A percentile compares a stretch with the other conserved stretches of the same genome.
phyloP scores from a whole-genome alignment of 2,888 invertebrate species.

The Amphipyra tragopoginis region DNA sequence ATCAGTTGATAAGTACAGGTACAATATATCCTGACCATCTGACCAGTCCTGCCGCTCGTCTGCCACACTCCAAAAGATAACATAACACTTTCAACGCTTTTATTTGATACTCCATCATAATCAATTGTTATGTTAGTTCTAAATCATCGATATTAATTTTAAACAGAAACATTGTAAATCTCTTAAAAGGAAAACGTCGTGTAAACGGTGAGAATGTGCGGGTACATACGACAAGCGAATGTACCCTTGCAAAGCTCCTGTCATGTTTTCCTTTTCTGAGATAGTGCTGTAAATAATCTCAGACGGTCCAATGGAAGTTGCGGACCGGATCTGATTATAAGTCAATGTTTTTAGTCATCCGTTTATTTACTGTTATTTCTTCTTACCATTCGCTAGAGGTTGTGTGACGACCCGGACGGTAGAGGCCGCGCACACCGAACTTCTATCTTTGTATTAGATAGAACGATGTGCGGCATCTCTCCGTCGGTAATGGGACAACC shows the following conservation, averaged over 20 bases:
- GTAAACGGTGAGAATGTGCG: slow-evolving; percentile 75
- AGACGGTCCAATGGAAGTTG: slow-evolving; percentile 87
- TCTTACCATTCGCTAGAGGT: slow-evolving; percentile 78
- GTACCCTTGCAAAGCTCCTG: slow-evolving; percentile 82
- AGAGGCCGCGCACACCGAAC: slow-evolving; percentile 69
- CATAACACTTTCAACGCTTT: slow-evolving; percentile 50
- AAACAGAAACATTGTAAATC: slow-evolving; percentile 79
- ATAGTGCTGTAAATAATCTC: slow-evolving; percentile 70
- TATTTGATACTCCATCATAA: slow-evolving; percentile 46
- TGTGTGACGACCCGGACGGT: slow-evolving; percentile 77
- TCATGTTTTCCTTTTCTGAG: slow-evolving; percentile 83
- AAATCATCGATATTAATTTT: slow-evolving; percentile 59
- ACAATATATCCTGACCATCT: slow-evolving; percentile 50
- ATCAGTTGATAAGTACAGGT: slow-evolving; percentile 62
- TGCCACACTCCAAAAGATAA: slow-evolving; percentile 65
- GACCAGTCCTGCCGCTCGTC: slow-evolving; percentile 70
- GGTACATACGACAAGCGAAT: slow-evolving; percentile 76
- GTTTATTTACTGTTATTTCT: slow-evolving; percentile 79
- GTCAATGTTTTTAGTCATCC: slow-evolving; percentile 76
- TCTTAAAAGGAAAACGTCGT: slow-evolving; percentile 82
- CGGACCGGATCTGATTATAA: slow-evolving; percentile 79
- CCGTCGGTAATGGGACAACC: slow-evolving; percentile 77
- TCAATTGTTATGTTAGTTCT: slow-evolving; percentile 50
- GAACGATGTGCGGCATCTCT: slow-evolving; percentile 71
- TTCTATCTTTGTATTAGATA: slow-evolving; percentile 64